Evolutionary conservation across 2,888 invertebrate species (phyloP), one percentile per base, ranked within the genome.

Genomic region (Caenorhabditis imperialis): DNA sequence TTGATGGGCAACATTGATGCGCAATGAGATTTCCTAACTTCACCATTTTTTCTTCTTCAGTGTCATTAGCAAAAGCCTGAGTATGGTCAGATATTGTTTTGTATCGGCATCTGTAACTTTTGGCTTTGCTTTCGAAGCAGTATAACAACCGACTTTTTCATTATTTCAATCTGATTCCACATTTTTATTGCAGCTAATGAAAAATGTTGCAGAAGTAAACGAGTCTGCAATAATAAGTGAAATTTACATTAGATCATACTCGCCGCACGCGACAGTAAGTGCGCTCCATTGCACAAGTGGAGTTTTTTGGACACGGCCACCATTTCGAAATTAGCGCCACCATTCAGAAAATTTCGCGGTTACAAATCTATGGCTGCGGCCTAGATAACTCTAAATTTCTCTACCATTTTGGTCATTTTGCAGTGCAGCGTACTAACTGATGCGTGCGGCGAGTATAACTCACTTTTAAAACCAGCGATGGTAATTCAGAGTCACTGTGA

Each of bases 151-250:
- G 7, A 74, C 57, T 42, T 20, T 62, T 58, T 25, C 23, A 72
- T 61, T n/a, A 23, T 30, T 37, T 85, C 76, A 23, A 86, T 48
- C 55, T 81, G 83, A 37, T 70, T 55, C 48, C 74, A 76, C 42
- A 87, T 44, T 50, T 85, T 84, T 44, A 86, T 84, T 38, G 86
- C 79, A 18, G 86, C 86, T 38, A 86, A 53, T 10, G 86, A 82
- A 53, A 86, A 86, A 45, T 86, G 86, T 61, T 86, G 86, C 12
- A 86, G 79, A 8, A 86, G 69, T 12, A 86, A 79, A 18, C 86
- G 81, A 16, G 86, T 86, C 75, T 77, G 18, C 22, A 76, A 71
- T 55, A 25, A 25, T 50, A n/a, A n/a, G n/a, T n/a, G n/a, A n/a
- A n/a, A n/a, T n/a, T n/a, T n/a, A n/a, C n/a, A n/a, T n/a, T n/a